Conservation (phyloP, 2,113 vertebrate genomes). For the Gadus chalcogrammus region DNA sequence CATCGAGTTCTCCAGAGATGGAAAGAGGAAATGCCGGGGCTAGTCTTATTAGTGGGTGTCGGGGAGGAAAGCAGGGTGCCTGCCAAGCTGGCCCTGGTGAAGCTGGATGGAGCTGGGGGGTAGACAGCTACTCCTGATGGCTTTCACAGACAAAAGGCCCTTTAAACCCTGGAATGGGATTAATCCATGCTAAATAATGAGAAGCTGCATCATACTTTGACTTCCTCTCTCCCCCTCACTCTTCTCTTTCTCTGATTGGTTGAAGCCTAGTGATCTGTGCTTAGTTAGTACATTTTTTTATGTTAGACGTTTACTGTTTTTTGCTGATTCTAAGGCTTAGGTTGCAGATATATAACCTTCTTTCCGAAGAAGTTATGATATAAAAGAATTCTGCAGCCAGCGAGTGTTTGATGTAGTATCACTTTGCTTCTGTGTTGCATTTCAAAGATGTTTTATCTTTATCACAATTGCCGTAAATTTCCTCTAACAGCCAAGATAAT, state of each 20-base stretch:
- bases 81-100: conserved; percentile 38
- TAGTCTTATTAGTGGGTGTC: conserved; percentile 30
- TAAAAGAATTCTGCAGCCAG: conserved; percentile 23
- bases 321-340: conserved; percentile 9
- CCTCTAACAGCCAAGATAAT: too few species aligned
- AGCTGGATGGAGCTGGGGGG: conserved; percentile 26
- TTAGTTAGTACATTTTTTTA: neutral
- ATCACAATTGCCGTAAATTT: too few species aligned
- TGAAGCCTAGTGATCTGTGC: neutral
- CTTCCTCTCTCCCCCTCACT: neutral
- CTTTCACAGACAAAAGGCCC: conserved; percentile 55
- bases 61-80: conserved; percentile 40
- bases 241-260: too few species aligned
- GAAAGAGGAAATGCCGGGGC: conserved; percentile 54
- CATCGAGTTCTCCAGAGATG: conserved; percentile 26
- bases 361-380: conserved; percentile 16
- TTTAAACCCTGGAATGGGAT: conserved; percentile 36
- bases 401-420: conserved; percentile 10
- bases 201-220: neutral
- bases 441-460: too few species aligned
- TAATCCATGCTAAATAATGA: conserved; percentile 1
- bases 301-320: neutral
- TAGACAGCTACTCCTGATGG: conserved; percentile 41
- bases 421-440: neutral
- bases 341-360: conserved; percentile 5